Base-by-base conservation (phyloP, 2,888 invertebrate genomes). In the Melipona bicolor region DNA sequence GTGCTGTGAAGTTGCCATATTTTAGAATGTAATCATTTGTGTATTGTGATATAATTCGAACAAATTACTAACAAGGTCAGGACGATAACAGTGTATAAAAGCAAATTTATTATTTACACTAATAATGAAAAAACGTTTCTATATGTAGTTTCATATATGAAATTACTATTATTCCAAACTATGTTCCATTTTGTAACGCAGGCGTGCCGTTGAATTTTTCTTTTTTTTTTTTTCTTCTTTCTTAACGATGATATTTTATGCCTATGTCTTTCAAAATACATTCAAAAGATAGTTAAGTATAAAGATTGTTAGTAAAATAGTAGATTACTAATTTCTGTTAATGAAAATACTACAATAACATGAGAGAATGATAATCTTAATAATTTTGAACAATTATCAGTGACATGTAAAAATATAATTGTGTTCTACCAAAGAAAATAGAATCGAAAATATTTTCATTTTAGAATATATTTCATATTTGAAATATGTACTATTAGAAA, bases 1-100 rank as follows among this genome's bases (percentile, higher is more conserved):
- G 88, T 81, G 88, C 91, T 90, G 91, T 89, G 85, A 89, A 88
- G 83, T 90, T 90, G 91, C 92, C 90, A 92, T 91, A 91, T 83
- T 83, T 62, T 85, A 83, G 69, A 36, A 80, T 72, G 79, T 85
- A 86, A 84, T 88, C 81, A 79, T 83, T 89, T 87, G 64, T 72
- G 72, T 73, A 87, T 90, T 92, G 92, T 90, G 91, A 92, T 92
- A 92, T 87, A 64, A 64, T 89, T 86, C 82, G 88, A 90, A 90
- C 84, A 85, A 89, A 89, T 36, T 81, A 88, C 68, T 56, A 78
- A 79, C 27, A n/a, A 43, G 15, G 74, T 67, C 77, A 59, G 77
- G 62, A 62, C 59, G 71, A 76, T 77, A 78, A 64, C 68, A 79
- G 73, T 83, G 77, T 86, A 75, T 77, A 85, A 77, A 81, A 59